Evolutionary conservation across 2,888 invertebrate genomes (phyloP), one percentile per base, ranked within the genome.

Genomic region (Schizaphis graminum): DNA sequence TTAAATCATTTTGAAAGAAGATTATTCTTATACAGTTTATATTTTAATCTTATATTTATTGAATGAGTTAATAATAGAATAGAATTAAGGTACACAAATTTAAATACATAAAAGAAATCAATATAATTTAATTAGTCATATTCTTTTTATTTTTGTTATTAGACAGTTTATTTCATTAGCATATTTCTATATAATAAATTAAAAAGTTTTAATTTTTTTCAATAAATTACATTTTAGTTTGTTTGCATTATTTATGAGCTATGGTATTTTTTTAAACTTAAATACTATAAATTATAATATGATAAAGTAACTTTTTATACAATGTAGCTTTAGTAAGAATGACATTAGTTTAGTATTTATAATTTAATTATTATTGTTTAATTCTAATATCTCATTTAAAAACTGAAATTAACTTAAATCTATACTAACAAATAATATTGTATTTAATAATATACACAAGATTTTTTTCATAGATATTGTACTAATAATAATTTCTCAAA

Each of bases 101-200:
- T 2, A 77, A 77, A 77, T 77, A 35, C 8, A 77, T 21, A 77
- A 35, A 35, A 77, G 16, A 35, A 77, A 67, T 21, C 21, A 35
- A 35, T 77, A 77, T 21, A 35, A 35, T 35, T 77, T 35, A 35
- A 77, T 21, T 7, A 21, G 7, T 21, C 21, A 35, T 77, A 13
- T 77, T 77, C 77, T 35, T 77, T 77, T 77, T 77, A 77, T 77
- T 35, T 77, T 77, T 77, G 21, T 77, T 35, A 77, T n/a, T 67
- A 35, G n/a, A 16, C 7, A 77, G 21, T 77, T 77, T 77, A 77
- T 21, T 77, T 35, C 8, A 77, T 35, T 77, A 16, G 21, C 35
- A 35, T 77, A 35, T 77, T 8, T 3, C 28, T 26, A 61, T 10
- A 35, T 35, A 35, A 77, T 77, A 77, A 77, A 77, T 77, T 77